Conservation (phyloP, 2,113 vertebrate genomes). For the Prionailurus bengalensis region DNA sequence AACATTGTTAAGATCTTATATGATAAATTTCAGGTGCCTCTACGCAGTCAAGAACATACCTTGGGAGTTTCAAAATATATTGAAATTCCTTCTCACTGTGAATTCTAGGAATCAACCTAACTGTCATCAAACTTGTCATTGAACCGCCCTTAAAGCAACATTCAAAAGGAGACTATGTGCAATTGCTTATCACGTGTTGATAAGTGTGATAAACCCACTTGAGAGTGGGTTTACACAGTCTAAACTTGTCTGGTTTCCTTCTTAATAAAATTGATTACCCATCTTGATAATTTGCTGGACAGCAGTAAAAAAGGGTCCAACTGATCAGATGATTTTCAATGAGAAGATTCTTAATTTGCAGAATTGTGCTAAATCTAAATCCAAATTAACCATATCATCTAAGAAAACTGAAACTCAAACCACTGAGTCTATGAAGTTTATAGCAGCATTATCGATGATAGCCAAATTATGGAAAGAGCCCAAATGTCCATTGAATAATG, state of each 20-base stretch:
- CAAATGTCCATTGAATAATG: too few species aligned
- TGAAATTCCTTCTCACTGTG: neutral
- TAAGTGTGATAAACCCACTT: neutral
- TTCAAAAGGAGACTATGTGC: rapidly evolving
- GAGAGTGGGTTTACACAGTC: neutral
- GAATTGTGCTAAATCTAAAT: neutral
- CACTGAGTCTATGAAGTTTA: neutral
- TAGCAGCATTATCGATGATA: too few species aligned
- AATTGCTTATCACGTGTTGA: neutral
- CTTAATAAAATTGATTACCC: neutral
- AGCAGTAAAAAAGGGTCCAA: neutral
- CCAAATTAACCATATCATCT: constrained; percentile 23
- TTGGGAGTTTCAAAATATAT: neutral
- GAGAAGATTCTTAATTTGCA: constrained; percentile 28
- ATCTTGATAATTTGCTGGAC: neutral
- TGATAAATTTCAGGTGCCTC: neutral
- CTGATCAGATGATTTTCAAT: neutral
- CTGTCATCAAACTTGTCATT: neutral
- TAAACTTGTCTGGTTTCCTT: neutral
- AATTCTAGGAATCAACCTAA: constrained; percentile 8
- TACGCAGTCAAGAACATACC: neutral
- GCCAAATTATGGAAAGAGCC: too few species aligned
- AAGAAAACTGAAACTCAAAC: constrained; percentile 45
- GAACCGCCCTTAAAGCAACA: neutral
- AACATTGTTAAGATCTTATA: neutral